These are phyloP conservation scores for Rotaria magnacalcarata DNA, from an alignment of 2,888 invertebrate species.

Conservation along the genomic window DNA sequence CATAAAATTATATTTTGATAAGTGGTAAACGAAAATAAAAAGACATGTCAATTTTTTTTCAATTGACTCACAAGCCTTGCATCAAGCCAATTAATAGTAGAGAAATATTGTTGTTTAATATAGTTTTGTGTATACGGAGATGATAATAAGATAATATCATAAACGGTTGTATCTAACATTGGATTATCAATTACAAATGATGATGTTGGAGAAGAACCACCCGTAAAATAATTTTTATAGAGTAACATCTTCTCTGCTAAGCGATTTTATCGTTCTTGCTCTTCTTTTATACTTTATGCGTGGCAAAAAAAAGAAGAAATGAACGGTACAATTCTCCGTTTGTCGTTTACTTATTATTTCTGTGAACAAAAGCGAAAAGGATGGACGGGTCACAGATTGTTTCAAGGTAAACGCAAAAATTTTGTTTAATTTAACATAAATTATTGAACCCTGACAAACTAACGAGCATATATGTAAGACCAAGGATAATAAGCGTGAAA, in stretches of 20 bases:
- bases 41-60: background rate
- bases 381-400: background rate
- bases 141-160: background rate
- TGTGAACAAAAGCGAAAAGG: background rate
- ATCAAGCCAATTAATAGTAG: background rate
- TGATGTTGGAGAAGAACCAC: background rate
- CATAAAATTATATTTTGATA: too few species aligned
- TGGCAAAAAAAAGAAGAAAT: constrained; percentile 4
- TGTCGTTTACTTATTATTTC: background rate
- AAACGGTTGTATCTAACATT: background rate
- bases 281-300: background rate
- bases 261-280: background rate
- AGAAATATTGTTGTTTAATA: background rate
- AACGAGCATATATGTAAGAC: background rate
- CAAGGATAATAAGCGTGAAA: background rate
- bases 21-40: too few species aligned
- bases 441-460: constrained; percentile 12
- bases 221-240: background rate
- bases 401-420: background rate
- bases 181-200: background rate
- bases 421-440: constrained; percentile 16
- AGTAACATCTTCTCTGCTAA: background rate
- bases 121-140: background rate
- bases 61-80: background rate
- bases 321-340: background rate